Percentiles rank a stretch among this genome's conserved stretches.
Evolutionary conservation across 1,140 invertebrate species (phyloP).

Genomic region (Papilio helenus): DNA sequence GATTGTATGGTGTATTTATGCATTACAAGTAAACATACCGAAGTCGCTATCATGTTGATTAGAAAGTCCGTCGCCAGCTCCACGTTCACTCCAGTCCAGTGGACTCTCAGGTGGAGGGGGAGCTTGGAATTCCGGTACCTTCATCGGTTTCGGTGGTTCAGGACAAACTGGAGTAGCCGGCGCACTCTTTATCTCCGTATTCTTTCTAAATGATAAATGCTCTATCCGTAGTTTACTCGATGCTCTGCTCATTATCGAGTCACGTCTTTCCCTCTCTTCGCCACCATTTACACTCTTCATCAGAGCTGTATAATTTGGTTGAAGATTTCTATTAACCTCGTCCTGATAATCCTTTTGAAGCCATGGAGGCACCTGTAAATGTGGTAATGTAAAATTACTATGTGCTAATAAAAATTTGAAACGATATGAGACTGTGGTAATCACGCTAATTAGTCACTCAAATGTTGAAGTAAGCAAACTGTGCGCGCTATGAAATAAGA

Average conservation of each 20-base stretch:
- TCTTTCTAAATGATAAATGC: slow-evolving; percentile 70
- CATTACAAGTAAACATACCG: slow-evolving; percentile 76
- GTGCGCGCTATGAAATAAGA: not conserved
- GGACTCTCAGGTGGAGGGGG: slow-evolving; percentile 90
- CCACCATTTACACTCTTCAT: slow-evolving; percentile 70
- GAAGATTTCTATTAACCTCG: slow-evolving; percentile 77
- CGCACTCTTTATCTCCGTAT: slow-evolving; percentile 66
- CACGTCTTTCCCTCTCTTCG: slow-evolving; percentile 69
- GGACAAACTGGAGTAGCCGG: slow-evolving; percentile 63
- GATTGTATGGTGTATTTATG: too few species aligned
- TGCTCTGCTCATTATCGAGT: slow-evolving; percentile 75
- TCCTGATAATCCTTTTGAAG: slow-evolving; percentile 85
- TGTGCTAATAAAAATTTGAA: not conserved
- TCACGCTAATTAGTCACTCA: not conserved
- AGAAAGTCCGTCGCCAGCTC: slow-evolving; percentile 92
- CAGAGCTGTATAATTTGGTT: slow-evolving; percentile 73
- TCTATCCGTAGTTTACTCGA: slow-evolving; percentile 77
- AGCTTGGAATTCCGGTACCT: slow-evolving; percentile 53
- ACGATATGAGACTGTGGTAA: not conserved
- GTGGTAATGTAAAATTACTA: not conserved
- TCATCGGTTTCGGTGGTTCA: slow-evolving; percentile 84
- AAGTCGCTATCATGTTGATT: slow-evolving; percentile 91
- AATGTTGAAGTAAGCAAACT: not conserved
- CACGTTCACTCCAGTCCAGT: slow-evolving; percentile 88
- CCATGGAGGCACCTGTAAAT: slow-evolving; percentile 89